These are phyloP conservation scores for Chionodraco myersi DNA, from an alignment of 2,113 vertebrate species.

Conservation along the genomic window DNA sequence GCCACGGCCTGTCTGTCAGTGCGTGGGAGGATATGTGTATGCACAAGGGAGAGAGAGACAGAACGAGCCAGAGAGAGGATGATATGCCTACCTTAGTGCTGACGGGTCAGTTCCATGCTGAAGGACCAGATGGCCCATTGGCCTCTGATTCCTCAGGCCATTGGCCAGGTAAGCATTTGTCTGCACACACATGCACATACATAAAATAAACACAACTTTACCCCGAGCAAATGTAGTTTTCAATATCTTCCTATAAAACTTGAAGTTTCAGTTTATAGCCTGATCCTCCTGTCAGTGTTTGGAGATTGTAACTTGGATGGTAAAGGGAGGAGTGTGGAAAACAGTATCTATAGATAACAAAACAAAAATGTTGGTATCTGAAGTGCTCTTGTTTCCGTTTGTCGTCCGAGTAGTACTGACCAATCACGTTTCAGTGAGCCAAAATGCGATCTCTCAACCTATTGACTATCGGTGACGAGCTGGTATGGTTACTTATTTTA, in stretches of 20 bases:
- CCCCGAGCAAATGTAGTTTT: not conserved
- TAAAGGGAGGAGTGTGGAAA: no score
- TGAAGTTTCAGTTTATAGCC: not conserved
- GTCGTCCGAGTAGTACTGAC: no score
- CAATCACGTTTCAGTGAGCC: not conserved
- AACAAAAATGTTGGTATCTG: no score
- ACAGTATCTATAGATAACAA: no score
- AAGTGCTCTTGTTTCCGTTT: no score
- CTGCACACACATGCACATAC: not conserved
- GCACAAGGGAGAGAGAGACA: not conserved
- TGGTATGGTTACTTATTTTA: no score
- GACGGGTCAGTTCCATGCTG: constrained; percentile 67
- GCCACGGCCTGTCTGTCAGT: constrained; percentile 59
- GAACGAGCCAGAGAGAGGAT: not conserved
- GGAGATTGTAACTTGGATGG: not conserved
- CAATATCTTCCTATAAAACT: not conserved
- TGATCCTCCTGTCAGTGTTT: not conserved
- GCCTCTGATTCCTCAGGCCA: constrained; percentile 55
- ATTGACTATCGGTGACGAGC: no score
- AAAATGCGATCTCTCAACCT: no score
- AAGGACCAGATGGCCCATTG: constrained; percentile 75
- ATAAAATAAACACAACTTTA: not conserved
- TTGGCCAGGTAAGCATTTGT: constrained; percentile 47
- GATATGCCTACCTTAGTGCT: constrained; percentile 56
- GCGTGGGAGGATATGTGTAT: constrained; percentile 59